Evolutionary conservation across 2,797 vertebrate genomes (phyloP), one percentile per base, ranked within the genome.

Genomic region (Xyrichtys novacula): DNA sequence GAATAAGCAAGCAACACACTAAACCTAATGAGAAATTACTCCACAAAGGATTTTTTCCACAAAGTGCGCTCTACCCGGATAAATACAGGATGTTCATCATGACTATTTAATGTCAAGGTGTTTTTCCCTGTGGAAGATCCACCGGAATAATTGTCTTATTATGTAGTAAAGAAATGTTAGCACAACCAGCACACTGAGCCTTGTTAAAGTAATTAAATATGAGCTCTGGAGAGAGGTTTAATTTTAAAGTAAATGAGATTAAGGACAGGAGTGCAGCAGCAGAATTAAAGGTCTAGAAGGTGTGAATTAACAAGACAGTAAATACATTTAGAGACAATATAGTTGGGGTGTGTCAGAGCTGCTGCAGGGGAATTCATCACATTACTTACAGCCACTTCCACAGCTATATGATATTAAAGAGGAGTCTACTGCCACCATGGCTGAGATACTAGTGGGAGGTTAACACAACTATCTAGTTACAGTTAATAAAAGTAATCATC

Each of bases 51-150:
- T 65, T 67, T 65, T n/a, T 19, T 28, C 12, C 10, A 11, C n/a
- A 16, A 17, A 36, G 1, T 49, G 47, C n/a, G 1, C 1, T 39
- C 17, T 26, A 20, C 6, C n/a, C 14, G 4, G 14, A 38, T 43
- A 57, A 75, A 69, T 25, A 38, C 42, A 46, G 42, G 19, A 29
- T 47, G 52, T 17, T 74, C 32, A 52, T 73, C 16, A 42, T 52
- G 23, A 55, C 19, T 14, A 6, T 16, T 49, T 67, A 29, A 49
- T 34, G 48, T 46, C 38, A 28, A 42, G 12, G 44, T 19, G 19
- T 20, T 25, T 54, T 36, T 38, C 17, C 7, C 9, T 6, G 7
- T 42, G 22, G 5, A 57, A 20, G n/a, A 48, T 34, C 22, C 16
- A 19, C 17, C 29, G 19, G 22, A 49, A 39, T 10, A 23, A 6